Evolutionary conservation across 2,113 vertebrate species (phyloP), one percentile per base, ranked within the genome.

Genomic region (Pseudorasbora parva): DNA sequence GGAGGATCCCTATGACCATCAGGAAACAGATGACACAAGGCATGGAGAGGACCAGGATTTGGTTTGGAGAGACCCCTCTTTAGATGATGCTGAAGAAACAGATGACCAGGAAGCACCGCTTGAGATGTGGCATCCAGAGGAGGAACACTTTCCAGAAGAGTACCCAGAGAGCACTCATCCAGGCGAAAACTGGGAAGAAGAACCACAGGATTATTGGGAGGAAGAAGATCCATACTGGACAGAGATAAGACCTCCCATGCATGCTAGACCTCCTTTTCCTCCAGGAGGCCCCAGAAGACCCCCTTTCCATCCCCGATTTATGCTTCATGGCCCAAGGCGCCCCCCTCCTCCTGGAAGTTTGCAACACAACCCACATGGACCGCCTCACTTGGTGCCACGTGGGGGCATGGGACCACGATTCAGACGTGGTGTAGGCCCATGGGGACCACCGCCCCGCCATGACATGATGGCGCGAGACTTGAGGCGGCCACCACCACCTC

Each of bases 121-220:
- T 86, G 91, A 94, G 11, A 88, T 91, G 49, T 92, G 96, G 96
- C 90, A 95, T 90, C 87, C 94, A 88, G 87, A 95, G 88, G 93
- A 96, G 64, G 92, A 96, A 78, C 94, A 92, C 54, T 95, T 92
- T 8, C 43, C 79, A 23, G 93, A 94, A 47, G 91, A 93, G 5
- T 94, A 92, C 86, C 92, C 0, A 90, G 95, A 92, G 86, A 94
- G 68, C 23, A 64, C 59, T 47, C 59, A 49, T 94, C 90, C 94
- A 90, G 96, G 96, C 0, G 92, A 91, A 41, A 94, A 95, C 62
- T 98, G 97, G 97, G 94, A 95, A 87, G 96, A 97, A 15, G 95
- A 95, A 21, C 81, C 90, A 69, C 90, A 82, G 1, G 95, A 97
- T 74, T 97, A 95, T 91, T 94, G 91, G 79, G 94, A 95, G 75